Conservation (phyloP, 2,888 invertebrate genomes). For the Mantis religiosa region DNA sequence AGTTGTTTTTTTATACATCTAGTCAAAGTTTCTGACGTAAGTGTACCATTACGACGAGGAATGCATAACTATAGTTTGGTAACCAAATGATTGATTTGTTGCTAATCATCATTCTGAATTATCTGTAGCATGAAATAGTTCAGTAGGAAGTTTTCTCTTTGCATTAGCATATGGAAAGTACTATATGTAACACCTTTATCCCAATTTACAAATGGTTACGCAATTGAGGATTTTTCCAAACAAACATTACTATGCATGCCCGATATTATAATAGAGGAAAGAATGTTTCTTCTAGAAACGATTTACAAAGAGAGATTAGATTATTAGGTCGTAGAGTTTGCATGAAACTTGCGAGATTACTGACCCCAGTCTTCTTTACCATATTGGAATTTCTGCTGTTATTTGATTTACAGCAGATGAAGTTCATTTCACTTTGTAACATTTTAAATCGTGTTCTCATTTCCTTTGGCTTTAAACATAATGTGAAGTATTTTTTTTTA, state of each 20-base stretch:
- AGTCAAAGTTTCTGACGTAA: too few species aligned
- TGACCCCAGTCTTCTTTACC: neutral
- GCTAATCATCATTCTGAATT: too few species aligned
- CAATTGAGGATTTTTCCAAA: neutral
- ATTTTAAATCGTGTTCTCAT: too few species aligned
- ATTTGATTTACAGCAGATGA: too few species aligned
- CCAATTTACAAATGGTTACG: neutral
- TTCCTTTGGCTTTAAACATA: too few species aligned
- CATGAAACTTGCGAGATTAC: neutral
- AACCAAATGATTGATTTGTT: too few species aligned
- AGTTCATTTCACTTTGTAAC: too few species aligned
- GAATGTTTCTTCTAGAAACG: neutral
- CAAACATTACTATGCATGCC: neutral
- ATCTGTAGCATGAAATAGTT: neutral
- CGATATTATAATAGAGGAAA: neutral
- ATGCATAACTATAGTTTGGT: too few species aligned
- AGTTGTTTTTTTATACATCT: too few species aligned
- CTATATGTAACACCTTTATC: neutral
- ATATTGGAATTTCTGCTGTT: too few species aligned
- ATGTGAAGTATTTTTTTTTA: too few species aligned
- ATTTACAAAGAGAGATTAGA: neutral
- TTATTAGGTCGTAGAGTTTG: neutral
- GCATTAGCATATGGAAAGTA: neutral
- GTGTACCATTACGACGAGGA: too few species aligned
- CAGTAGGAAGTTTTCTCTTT: neutral